Evolutionary conservation across 2,888 invertebrate genomes (phyloP), one percentile per base, ranked within the genome.

Genomic region (Gandaritis pyraliata): DNA sequence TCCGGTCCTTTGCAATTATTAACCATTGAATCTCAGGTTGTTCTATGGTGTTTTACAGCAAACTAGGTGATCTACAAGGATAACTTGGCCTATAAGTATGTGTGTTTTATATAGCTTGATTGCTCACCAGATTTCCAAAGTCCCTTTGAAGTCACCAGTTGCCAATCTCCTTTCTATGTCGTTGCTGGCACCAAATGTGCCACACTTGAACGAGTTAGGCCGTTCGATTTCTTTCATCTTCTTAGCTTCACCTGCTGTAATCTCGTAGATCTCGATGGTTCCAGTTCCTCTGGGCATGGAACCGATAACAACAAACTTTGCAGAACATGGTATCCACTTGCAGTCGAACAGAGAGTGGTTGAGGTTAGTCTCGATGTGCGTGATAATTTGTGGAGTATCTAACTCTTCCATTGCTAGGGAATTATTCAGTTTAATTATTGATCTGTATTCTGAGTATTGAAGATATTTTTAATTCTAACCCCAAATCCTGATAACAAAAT

Each of bases 241-340:
- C 59, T 94, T 82, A n/a, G 84, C 75, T 77, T 97, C 95, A 1
- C 96, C 96, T 52, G 95, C 94, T 29, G 94, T 94, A 18, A 98
- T 92, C 81, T 96, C 96, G 79, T 95, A 97, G 13, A 97, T 93
- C 87, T 98, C 96, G 59, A 98, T 88, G 23, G 96, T 94, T 0
- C 99, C 99, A 53, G 95, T 95, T 48, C 97, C 97, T 77, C 95
- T 95, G 0, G 98, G 95, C 81, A 96, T 94, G 13, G 95, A 96
- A 10, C 99, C 99, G 57, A 98, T 92, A 46, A 96, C 95, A 64
- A 98, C 95, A 87, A 98, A 97, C 87, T 98, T 98, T 0, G 98
- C 97, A 2, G 98, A 98, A 78, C 96, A 96, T 0, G 99, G 98
- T 75, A 99, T 95, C 99, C 98, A 99, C 89, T 97, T 97, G n/a